A percentile compares a stretch with the other conserved stretches of the same genome.
phyloP scores from a whole-genome alignment of 2,113 vertebrate genomes.

The Peromyscus maniculatus region DNA sequence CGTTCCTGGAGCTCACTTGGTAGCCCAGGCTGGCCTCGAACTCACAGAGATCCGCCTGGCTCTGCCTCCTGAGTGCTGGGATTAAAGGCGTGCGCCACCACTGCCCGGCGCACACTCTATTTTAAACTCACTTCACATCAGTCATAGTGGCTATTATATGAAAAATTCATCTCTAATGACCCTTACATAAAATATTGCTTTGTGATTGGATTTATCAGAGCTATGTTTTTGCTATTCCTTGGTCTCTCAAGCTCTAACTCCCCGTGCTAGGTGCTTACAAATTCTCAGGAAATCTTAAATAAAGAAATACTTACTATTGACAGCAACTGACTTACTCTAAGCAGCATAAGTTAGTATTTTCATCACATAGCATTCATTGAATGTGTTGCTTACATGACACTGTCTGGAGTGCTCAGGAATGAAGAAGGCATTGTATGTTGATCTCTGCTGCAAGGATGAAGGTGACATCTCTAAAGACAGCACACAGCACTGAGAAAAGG shows the following conservation, averaged over 20 bases:
- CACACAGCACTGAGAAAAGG: neutral
- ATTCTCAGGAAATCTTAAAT: neutral
- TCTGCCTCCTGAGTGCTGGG: too few relatives aligned
- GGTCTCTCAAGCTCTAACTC: neutral
- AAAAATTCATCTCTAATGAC: neutral
- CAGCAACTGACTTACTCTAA: neutral
- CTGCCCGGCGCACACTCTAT: conserved; percentile 7
- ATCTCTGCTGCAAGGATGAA: conserved; percentile 27
- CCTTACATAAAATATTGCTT: conserved; percentile 29
- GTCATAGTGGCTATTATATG: neutral
- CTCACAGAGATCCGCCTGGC: too few relatives aligned
- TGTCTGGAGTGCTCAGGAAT: neutral
- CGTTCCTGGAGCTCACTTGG: too few relatives aligned
- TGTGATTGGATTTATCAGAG: neutral
- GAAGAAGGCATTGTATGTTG: neutral
- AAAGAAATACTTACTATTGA: neutral
- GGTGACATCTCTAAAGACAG: neutral
- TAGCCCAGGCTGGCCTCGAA: too few relatives aligned
- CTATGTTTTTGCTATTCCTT: neutral
- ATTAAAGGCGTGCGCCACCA: too few relatives aligned
- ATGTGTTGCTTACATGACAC: neutral
- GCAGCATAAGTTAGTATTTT: neutral
- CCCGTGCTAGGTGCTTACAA: neutral
- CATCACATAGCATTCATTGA: neutral
- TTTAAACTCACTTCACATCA: neutral